These are phyloP conservation scores for Myotis daubentonii DNA, from an alignment of 2,797 vertebrate genomes.

Conservation along the genomic window DNA sequence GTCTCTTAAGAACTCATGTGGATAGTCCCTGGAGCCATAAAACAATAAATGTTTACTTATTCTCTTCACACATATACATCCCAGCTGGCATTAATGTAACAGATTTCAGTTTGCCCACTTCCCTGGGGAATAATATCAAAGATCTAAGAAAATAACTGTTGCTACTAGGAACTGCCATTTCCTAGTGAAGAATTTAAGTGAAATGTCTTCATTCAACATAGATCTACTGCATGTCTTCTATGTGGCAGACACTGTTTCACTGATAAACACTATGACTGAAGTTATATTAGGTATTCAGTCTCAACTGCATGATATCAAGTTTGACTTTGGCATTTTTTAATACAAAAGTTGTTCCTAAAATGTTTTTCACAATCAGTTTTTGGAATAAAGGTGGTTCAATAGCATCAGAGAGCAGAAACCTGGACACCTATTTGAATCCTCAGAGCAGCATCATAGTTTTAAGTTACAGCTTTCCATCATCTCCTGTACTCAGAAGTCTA, in stretches of 20 bases:
- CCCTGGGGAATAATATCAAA: conserved; percentile 58
- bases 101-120: conserved; percentile 73
- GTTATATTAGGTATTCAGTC: neutral
- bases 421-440: neutral
- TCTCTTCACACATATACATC: conserved; percentile 65
- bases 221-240: neutral
- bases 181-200: neutral
- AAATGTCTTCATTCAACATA: neutral
- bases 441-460: neutral
- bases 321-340: neutral
- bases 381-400: neutral
- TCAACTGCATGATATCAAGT: neutral
- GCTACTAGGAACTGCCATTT: conserved; percentile 23
- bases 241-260: neutral
- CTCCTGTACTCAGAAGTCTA: neutral
- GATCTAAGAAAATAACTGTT: conserved; percentile 38
- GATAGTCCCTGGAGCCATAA: conserved; percentile 57
- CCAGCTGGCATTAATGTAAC: conserved; percentile 68
- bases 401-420: neutral
- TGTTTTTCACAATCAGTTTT: neutral
- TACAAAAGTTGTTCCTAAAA: neutral
- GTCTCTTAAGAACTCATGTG: conserved; percentile 64
- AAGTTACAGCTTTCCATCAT: neutral
- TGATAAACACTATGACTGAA: neutral
- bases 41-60: conserved; percentile 76